These are phyloP conservation scores for Electrona antarctica DNA, from an alignment of 2,113 vertebrate genomes.

Conservation along the genomic window DNA sequence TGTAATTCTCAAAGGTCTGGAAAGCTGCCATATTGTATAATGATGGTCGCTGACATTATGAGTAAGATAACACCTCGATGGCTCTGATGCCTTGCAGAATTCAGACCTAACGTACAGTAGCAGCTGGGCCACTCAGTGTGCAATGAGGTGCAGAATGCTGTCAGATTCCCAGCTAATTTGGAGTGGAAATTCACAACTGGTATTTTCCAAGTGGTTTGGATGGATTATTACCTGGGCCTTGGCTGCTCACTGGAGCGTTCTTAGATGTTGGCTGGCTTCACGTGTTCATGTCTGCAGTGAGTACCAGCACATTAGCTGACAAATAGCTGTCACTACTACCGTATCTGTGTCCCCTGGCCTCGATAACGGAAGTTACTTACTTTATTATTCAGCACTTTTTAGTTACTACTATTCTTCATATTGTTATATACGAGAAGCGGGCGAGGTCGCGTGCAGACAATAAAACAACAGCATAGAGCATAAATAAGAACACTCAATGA, in stretches of 20 bases:
- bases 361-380: not conserved
- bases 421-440: too few species aligned
- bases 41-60: constrained; percentile 18
- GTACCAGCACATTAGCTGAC: constrained; percentile 26
- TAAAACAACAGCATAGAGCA: too few species aligned
- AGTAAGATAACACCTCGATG: constrained; percentile 40
- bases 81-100: too few species aligned
- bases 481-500: too few species aligned
- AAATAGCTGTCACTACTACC: constrained; percentile 4
- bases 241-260: constrained; percentile 55
- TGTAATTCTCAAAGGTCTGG: constrained; percentile 16
- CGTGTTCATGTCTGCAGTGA: constrained; percentile 19
- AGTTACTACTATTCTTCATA: too few species aligned
- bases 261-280: constrained; percentile 44
- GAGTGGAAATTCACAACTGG: constrained; percentile 63
- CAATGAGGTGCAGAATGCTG: not conserved
- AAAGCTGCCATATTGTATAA: constrained; percentile 12
- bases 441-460: too few species aligned
- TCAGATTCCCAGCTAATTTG: constrained; percentile 6
- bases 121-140: too few species aligned
- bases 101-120: too few species aligned
- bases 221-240: constrained; percentile 65
- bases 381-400: not conserved
- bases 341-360: too few species aligned
- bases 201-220: constrained; percentile 70